Base-by-base conservation (phyloP, 92 coral and sea anemone species). In the Pocillopora grandis region DNA sequence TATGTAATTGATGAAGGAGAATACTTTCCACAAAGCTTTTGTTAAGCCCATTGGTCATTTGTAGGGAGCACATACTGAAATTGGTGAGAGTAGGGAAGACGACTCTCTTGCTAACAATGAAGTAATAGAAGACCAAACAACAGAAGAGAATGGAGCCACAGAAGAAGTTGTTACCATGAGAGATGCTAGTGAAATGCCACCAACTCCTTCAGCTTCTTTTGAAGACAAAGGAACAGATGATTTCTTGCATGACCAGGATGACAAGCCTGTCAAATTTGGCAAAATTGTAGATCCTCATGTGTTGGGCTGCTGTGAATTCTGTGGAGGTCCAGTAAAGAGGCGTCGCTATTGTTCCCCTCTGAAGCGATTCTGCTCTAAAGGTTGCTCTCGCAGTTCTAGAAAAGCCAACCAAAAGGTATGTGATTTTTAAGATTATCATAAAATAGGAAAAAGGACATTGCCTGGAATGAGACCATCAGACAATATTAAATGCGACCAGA, bases 241-340 rank as follows among this genome's bases (percentile, higher is more conserved):
- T 61, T 49, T 58, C 27, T 48, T 31, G 20, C 87, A 81, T 15
- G 92, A 89, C 18, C 78, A 81, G 14, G 92, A 90, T 57, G 92
- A 89, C 10, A 76, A 70, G 18, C 76, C 74, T 23, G 67, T 79
- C 18, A 84, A 84, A 59, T 77, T 84, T 84, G 82, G 88, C 7
- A 84, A 84, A 37, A 84, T 84, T 10, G 42, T 65, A 14, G 92
- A 91, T 42, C 85, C 90, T 19, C 80, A 90, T 57, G 93, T 89
- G 27, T 82, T 94, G 76, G 93, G 93, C 0, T 89, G 98, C 75
- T 94, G 98, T 85, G 95, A 91, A 42, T 94, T 83, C 76, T 94
- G 98, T 79, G 95, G 94, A 37, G 98, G 98, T 21, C 98, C 98
- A 20, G 98, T 94, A 13, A 94, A 92, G 76, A 92, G 92, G 76